These are phyloP conservation scores for Drosophila histrio DNA, from an alignment of 2,888 invertebrate genomes.

Conservation along the genomic window DNA sequence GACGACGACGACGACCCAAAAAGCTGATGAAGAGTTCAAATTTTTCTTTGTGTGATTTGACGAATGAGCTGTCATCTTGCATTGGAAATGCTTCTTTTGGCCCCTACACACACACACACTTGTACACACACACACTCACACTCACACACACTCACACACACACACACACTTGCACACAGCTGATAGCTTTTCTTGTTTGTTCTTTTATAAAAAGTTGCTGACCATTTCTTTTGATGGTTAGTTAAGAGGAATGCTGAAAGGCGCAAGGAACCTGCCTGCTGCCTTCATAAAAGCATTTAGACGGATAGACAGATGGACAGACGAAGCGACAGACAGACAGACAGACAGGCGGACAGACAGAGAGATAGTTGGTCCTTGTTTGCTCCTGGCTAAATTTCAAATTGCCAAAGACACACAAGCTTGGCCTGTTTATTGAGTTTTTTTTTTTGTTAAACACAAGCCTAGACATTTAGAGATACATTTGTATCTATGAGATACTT, in stretches of 20 bases:
- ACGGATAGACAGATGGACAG: neutral
- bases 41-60: slow-evolving; percentile 82
- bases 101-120: slow-evolving; percentile 25
- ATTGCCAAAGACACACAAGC: slow-evolving; percentile 36
- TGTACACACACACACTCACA: slow-evolving; percentile 10
- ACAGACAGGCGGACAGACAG: neutral
- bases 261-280: slow-evolving; percentile 21
- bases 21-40: slow-evolving; percentile 81
- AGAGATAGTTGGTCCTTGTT: slow-evolving; percentile 13
- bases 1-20: slow-evolving; percentile 58
- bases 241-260: slow-evolving; percentile 56
- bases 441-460: neutral
- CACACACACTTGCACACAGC: slow-evolving; percentile 28
- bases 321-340: slow-evolving; percentile 10
- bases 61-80: slow-evolving; percentile 80
- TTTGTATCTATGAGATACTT: neutral
- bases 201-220: slow-evolving; percentile 58
- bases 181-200: slow-evolving; percentile 66
- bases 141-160: slow-evolving; percentile 13
- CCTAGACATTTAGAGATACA: neutral
- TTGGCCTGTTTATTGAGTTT: slow-evolving; percentile 10
- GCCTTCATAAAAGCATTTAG: neutral
- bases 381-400: slow-evolving; percentile 33
- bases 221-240: slow-evolving; percentile 72
- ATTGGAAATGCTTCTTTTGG: slow-evolving; percentile 63